Percentiles rank a stretch among this genome's conserved stretches.
phyloP scores from a whole-genome alignment of 2,888 invertebrate species.

The Aphelenchoides bicaudatus region DNA sequence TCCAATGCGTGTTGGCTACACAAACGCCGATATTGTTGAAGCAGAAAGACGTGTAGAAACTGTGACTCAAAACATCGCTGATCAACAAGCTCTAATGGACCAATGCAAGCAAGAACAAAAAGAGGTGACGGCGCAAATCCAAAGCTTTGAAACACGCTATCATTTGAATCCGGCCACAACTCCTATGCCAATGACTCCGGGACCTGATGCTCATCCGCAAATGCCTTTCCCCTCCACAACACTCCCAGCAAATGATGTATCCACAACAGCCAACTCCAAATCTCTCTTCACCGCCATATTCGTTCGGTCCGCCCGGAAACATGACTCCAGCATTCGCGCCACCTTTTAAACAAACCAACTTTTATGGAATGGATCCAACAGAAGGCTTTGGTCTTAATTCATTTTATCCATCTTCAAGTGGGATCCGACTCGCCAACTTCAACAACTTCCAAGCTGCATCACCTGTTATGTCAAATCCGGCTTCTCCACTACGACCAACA shows the following conservation, averaged over 20 bases:
- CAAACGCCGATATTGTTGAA: no score
- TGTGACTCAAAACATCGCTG: conserved; percentile 32
- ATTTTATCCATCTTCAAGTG: neutral
- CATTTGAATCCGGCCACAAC: neutral
- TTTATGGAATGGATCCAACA: conserved; percentile 2
- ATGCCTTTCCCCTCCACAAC: neutral
- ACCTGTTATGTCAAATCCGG: conserved; percentile 9
- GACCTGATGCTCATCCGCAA: neutral
- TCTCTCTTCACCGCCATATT: neutral
- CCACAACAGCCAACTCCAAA: conserved; percentile 7
- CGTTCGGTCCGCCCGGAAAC: neutral
- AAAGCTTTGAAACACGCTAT: neutral
- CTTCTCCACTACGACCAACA: conserved; percentile 15
- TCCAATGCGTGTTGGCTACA: no score
- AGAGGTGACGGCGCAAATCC: neutral
- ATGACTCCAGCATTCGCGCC: neutral
- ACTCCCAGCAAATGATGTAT: neutral
- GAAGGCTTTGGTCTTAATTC: neutral
- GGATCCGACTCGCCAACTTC: conserved; percentile 7
- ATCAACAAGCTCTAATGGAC: conserved; percentile 22
- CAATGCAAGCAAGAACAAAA: no score
- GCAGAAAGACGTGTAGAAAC: conserved; percentile 27
- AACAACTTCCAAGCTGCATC: neutral
- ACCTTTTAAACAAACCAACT: neutral
- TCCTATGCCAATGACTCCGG: neutral